Percentiles rank a stretch among this genome's conserved stretches.
Conservation (phyloP, 2,113 vertebrate genomes). For the Fregetta grallaria region DNA sequence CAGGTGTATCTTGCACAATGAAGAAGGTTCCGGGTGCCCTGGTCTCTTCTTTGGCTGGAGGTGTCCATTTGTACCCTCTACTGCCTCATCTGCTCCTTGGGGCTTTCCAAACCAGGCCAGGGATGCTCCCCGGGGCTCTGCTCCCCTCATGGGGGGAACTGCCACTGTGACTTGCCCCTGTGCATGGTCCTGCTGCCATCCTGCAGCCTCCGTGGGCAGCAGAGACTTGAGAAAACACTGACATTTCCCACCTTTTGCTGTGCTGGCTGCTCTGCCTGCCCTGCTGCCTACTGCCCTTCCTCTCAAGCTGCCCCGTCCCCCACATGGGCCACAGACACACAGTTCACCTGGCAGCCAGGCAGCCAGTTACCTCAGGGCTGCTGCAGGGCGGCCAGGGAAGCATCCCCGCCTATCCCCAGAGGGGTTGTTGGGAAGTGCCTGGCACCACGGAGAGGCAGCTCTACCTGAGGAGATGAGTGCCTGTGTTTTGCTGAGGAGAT, state of each 20-base stretch:
- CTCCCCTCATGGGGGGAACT: not conserved
- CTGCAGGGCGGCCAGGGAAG: too few species aligned
- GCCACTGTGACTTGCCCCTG: not conserved
- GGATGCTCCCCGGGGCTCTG: not conserved
- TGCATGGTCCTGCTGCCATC: fast-evolving
- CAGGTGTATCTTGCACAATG: fast-evolving
- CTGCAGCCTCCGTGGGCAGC: not conserved
- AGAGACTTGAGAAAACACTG: not conserved
- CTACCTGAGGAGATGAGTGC: not conserved
- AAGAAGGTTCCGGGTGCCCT: not conserved
- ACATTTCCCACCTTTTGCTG: not conserved
- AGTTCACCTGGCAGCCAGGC: not conserved
- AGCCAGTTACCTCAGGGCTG: not conserved
- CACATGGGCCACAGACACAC: fast-evolving
- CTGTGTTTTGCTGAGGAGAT: not conserved
- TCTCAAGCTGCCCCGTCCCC: fast-evolving
- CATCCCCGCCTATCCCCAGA: fast-evolving
- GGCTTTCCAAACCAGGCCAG: not conserved
- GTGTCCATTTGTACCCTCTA: not conserved
- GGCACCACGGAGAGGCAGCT: not conserved
- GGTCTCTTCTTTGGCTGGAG: not conserved
- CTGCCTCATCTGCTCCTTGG: not conserved
- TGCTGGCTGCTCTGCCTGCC: not conserved
- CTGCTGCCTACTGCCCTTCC: not conserved
- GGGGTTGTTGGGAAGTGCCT: not conserved